Evolutionary conservation across 2,888 invertebrate genomes (phyloP).

Genomic region (Rhingia rostrata): DNA sequence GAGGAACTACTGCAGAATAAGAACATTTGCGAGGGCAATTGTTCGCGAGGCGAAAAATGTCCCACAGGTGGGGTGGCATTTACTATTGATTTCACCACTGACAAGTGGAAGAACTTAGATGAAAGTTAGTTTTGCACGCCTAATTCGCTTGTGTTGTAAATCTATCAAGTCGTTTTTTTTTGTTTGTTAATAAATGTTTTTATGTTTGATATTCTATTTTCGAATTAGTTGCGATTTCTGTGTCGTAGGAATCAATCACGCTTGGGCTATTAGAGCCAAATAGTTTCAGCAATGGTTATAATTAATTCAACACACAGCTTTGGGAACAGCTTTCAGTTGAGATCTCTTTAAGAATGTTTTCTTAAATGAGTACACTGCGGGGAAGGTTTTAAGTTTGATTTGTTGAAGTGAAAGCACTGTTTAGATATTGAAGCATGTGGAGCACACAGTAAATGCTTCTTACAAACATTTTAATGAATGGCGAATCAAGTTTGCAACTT

Average conservation of each 20-base stretch:
- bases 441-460: no score
- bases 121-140: constrained; percentile 22
- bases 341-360: no score
- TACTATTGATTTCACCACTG: constrained; percentile 75
- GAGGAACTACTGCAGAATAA: constrained; percentile 90
- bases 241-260: neutral
- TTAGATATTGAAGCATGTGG: no score
- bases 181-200: constrained; percentile 26
- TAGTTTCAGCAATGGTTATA: no score
- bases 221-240: neutral
- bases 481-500: no score
- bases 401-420: no score
- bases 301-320: no score
- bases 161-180: constrained; percentile 5
- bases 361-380: no score
- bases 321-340: no score
- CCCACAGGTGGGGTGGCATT: constrained; percentile 87
- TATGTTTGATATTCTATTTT: neutral
- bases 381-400: no score
- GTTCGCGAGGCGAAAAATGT: constrained; percentile 92
- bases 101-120: constrained; percentile 75
- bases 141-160: neutral
- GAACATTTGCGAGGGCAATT: constrained; percentile 94
- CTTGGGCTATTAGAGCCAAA: neutral
- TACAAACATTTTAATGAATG: no score